Percentiles rank a stretch among this genome's conserved stretches.
Evolutionary conservation across 2,888 invertebrate species (phyloP).

Genomic region (Taphrorychus bicolor): DNA sequence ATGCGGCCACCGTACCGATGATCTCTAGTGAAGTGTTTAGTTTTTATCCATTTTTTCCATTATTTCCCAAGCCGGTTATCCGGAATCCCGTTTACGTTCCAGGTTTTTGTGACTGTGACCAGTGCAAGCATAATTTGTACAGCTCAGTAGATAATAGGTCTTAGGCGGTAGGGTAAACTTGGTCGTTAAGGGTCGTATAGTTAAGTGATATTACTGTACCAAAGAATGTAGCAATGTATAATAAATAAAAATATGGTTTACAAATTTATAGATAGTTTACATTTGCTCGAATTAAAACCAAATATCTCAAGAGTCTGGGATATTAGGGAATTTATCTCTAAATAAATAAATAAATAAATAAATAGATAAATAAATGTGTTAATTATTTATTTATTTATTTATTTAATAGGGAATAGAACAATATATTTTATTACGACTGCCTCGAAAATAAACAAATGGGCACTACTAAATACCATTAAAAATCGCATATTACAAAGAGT

Average conservation of each 20-base stretch:
- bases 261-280: no score
- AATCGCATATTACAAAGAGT: no score
- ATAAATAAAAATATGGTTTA: neutral
- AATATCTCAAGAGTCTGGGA: no score
- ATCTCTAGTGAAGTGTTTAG: conserved; percentile 58
- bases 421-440: no score
- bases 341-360: no score
- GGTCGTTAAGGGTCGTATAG: neutral
- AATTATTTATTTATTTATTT: no score
- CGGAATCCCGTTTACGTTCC: conserved; percentile 60
- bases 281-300: no score
- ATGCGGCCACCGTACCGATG: conserved; percentile 53
- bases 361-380: no score
- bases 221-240: conserved; percentile 3
- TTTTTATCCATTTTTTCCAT: conserved; percentile 59
- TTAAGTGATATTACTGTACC: neutral
- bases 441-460: no score
- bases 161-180: conserved; percentile 1
- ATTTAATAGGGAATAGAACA: no score
- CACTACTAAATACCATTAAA: no score
- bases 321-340: no score
- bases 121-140: conserved; percentile 57
- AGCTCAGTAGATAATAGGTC: conserved; percentile 50
- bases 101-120: conserved; percentile 60
- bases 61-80: conserved; percentile 58